These are phyloP conservation scores for Chunga burmeisteri DNA, from an alignment of 2,113 vertebrate genomes.

Conservation along the genomic window DNA sequence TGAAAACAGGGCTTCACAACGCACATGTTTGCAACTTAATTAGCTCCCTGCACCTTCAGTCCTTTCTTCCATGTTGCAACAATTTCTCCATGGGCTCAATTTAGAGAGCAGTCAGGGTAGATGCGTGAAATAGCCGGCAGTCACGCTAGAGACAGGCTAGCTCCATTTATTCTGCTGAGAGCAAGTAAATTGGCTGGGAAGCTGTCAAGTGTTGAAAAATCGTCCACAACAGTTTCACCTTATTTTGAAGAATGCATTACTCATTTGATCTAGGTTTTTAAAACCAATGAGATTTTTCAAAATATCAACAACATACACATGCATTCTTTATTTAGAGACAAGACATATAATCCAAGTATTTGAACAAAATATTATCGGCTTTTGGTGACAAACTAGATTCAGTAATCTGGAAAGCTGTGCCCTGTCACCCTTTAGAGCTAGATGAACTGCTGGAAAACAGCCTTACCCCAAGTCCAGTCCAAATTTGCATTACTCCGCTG, in stretches of 20 bases:
- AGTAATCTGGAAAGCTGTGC: background rate
- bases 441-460: background rate
- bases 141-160: background rate
- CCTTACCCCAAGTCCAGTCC: background rate
- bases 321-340: background rate
- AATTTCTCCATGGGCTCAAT: slow-evolving; percentile 11
- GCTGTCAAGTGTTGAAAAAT: slow-evolving; percentile 49
- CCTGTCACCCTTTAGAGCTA: background rate
- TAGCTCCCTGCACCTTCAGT: background rate
- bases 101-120: background rate
- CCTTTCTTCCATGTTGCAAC: background rate
- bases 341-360: background rate
- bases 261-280: slow-evolving; percentile 46
- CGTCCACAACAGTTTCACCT: slow-evolving; percentile 19
- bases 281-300: slow-evolving; percentile 24
- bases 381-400: background rate
- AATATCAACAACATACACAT: background rate
- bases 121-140: slow-evolving; percentile 29
- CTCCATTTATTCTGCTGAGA: slow-evolving; percentile 30
- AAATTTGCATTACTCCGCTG: background rate
- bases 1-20: slow-evolving; percentile 1
- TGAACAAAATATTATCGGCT: background rate
- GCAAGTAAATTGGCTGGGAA: slow-evolving; percentile 57
- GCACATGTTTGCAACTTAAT: slow-evolving; percentile 3
- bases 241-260: slow-evolving; percentile 52